A percentile compares a stretch with the other conserved stretches of the same genome.
phyloP scores from a whole-genome alignment of 2,113 vertebrate genomes.

The Pogona vitticeps region DNA sequence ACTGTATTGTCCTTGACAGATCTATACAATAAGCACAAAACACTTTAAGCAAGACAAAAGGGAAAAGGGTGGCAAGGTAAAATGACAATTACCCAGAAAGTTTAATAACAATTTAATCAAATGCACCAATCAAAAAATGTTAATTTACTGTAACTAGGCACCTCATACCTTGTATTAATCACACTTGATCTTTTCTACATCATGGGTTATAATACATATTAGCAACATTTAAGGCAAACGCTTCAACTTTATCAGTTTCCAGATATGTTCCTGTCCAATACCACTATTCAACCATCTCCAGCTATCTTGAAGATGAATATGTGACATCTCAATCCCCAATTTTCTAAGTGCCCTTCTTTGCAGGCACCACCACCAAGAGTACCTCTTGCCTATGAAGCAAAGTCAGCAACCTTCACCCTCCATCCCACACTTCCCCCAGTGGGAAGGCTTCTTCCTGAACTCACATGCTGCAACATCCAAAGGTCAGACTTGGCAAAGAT shows the following conservation, averaged over 20 bases:
- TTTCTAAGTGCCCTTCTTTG: background rate
- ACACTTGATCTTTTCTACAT: background rate
- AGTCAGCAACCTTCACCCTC: background rate
- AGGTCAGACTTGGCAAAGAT: constrained; percentile 41
- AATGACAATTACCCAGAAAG: background rate
- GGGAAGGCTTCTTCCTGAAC: constrained; percentile 30
- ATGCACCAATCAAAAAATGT: background rate
- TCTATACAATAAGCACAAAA: background rate
- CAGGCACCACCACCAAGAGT: background rate
- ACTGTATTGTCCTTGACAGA: background rate
- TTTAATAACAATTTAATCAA: background rate
- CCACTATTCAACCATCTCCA: background rate
- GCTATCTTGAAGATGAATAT: background rate
- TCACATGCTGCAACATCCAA: constrained; percentile 59
- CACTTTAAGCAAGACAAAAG: too few species aligned
- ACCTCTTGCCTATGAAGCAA: background rate
- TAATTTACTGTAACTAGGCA: background rate
- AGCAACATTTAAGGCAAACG: background rate
- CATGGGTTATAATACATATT: background rate
- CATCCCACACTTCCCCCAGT: background rate
- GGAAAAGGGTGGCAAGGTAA: background rate
- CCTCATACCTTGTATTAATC: background rate
- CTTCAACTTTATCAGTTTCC: background rate
- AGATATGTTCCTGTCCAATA: background rate
- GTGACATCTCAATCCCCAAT: background rate